Base-by-base conservation (phyloP, 1,140 invertebrate genomes). In the Dinothrombium tinctorium region DNA sequence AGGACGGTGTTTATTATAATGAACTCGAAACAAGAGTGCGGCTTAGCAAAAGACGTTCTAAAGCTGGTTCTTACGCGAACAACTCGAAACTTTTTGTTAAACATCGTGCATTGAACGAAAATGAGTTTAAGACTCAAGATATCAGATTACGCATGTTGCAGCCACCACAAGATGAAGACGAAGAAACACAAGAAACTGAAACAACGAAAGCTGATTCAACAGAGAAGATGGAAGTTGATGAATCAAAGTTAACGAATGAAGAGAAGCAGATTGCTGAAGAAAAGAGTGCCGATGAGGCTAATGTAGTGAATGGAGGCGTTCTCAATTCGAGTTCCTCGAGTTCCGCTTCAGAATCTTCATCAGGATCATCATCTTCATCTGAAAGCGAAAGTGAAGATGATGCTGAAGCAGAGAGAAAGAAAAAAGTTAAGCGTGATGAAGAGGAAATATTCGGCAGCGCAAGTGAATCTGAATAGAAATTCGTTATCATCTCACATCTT, bases 21-120 rank as follows among this genome's bases (percentile, higher is more conserved):
- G 89, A 96, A 60, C 55, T 98, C 48, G 90, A 96, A 61, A 96
- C 89, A 0, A 68, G 84, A 36, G 86, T 94, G 32, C 69, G 84
- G 19, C 61, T 94, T 28, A 90, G 74, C 49, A 94, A 92, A 59
- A 67, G 87, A 38, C 66, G 82, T 31, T 73, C 80, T 42, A 74
- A 83, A 59, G 62, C 63, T 53, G 56, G 56, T 11, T 48, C 50
- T 37, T 51, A 54, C 20, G 65, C 69, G 44, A 75, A 78, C 33
- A 79, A 82, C 47, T 84, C 81, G 0, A 62, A 77, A 41, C 61
- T 92, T 2, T 71, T 92, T 43, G 84, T 96, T 0, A 76, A 79
- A 42, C 87, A 96, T 57, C 64, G 84, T 36, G 72, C 78, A 4
- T 63, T 94, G n/a, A 78, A 78, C 54, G 74, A 74, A 0, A 62